Base-by-base conservation (phyloP, 1,140 invertebrate species). In the Melipona quadrifasciata region DNA sequence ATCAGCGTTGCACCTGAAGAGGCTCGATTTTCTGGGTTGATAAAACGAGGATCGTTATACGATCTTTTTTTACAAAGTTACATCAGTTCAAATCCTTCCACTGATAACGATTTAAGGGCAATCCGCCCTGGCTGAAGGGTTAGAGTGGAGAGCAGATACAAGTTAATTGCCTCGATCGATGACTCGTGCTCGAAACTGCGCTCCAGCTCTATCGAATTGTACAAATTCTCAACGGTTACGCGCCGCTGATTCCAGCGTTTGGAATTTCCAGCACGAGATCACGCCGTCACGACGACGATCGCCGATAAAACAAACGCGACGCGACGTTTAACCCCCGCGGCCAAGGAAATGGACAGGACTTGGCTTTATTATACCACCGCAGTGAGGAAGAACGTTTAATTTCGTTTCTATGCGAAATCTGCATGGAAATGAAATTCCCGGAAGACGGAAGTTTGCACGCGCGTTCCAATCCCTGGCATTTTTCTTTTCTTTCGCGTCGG, bases 371-470 rank as follows among this genome's bases (percentile, higher is more conserved):
- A 79, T 71, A 47, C 39, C 47, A n/a, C 21, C 14, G 24, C 14
- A 24, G 51, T 57, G 57, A 58, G 58, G 61, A 8, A 21, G 82
- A 53, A 79, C 53, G 61, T 68, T 83, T 83, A 83, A 83, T 78
- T 78, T 16, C 19, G 8, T 47, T 47, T 47, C 39, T 47, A 47
- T 0, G 17, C 10, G 75, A 77, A 57, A 83, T 83, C 65, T 78
- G 82, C 82, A 83, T 83, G 55, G 65, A 83, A 83, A 83, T 78
- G 74, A 83, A 79, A 83, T 83, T 71, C 80, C n/a, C 61, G 21
- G 67, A 70, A 79, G 39, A 31, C 55, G 81, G 73, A 77, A 82
- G 64, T 51, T n/a, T 27, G 64, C 64, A 31, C n/a, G 65, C 65
- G 19, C 34, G 53, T 68, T 31, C 74, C 31, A 55, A 70, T 83